Base-by-base conservation (phyloP, 2,797 vertebrate species). In the Semaprochilodus insignis region DNA sequence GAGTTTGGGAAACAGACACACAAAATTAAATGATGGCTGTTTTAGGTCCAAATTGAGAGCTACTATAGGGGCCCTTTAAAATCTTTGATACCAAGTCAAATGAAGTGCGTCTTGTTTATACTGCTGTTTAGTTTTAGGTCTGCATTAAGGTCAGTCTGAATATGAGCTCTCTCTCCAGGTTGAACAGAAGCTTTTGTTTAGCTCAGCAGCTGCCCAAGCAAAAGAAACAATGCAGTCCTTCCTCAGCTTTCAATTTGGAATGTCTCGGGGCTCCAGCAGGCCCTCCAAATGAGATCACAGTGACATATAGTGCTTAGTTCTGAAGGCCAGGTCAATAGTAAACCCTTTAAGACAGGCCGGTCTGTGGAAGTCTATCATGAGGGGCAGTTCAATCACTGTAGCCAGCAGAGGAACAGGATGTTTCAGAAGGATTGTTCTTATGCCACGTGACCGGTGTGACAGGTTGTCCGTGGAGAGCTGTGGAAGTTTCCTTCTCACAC, bases 331-430 rank as follows among this genome's bases (percentile, higher is more conserved):
- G 73, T 87, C 88, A 89, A 86, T 88, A 57, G 63, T 89, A 84
- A 88, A 84, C 27, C 2, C 36, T 73, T 89, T 85, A 87, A 66
- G 69, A 17, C 31, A 31, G 78, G 71, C 36, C 40, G 8, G 62
- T 25, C 25, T 80, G 16, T 40, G 59, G 75, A 74, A 59, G 73
- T 51, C 48, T 82, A 25, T 57, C 57, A 72, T 76, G 74, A 74
- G 69, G n/a, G 65, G 44, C 60, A 67, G 81, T 81, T 85, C 77
- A 86, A 83, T 89, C 85, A 83, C 59, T 73, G 82, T 80, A 80
- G 74, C 78, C 81, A 78, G 59, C 86, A 51, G 74, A 88, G 83
- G 62, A 89, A 87, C 87, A 90, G 89, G 90, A 91, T 91, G 88
- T 91, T 87, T 89, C 71, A 79, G 63, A 70, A 81, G 79, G 85